Conservation (phyloP, 2,113 vertebrate species). For the Rhinolophus sinicus region DNA sequence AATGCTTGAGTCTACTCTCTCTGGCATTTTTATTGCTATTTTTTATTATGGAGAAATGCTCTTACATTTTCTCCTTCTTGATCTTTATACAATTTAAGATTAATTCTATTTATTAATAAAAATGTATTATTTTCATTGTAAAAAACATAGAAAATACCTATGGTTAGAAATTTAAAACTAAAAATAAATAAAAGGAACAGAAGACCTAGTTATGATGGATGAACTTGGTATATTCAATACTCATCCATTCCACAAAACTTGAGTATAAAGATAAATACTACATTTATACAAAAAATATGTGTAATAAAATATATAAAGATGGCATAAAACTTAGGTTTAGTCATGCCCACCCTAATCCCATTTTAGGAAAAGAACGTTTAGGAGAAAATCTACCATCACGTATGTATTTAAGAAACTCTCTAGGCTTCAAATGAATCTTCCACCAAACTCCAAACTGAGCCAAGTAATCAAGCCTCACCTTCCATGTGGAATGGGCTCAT, state of each 20-base stretch:
- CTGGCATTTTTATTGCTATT: not conserved
- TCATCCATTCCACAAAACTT: not conserved
- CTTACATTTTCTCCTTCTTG: not conserved
- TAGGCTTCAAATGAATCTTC: not conserved
- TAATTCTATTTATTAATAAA: not conserved
- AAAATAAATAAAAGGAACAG: not conserved
- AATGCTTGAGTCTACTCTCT: not conserved
- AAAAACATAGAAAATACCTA: not conserved
- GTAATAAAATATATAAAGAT: not conserved
- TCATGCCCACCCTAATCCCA: not conserved
- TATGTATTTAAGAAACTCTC: not conserved
- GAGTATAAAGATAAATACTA: not conserved
- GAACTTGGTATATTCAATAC: not conserved
- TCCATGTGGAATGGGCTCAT: not conserved
- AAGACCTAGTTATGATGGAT: not conserved
- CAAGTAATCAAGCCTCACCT: not conserved
- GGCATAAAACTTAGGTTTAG: not conserved
- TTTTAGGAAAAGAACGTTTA: not conserved
- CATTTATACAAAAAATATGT: not conserved
- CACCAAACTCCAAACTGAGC: not conserved
- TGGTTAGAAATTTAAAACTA: not conserved
- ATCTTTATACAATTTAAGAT: not conserved
- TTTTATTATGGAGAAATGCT: not conserved
- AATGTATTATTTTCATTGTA: not conserved
- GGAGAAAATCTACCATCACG: not conserved